These are phyloP conservation scores for Cathartes aura DNA, from an alignment of 2,113 vertebrate genomes.

Conservation along the genomic window DNA sequence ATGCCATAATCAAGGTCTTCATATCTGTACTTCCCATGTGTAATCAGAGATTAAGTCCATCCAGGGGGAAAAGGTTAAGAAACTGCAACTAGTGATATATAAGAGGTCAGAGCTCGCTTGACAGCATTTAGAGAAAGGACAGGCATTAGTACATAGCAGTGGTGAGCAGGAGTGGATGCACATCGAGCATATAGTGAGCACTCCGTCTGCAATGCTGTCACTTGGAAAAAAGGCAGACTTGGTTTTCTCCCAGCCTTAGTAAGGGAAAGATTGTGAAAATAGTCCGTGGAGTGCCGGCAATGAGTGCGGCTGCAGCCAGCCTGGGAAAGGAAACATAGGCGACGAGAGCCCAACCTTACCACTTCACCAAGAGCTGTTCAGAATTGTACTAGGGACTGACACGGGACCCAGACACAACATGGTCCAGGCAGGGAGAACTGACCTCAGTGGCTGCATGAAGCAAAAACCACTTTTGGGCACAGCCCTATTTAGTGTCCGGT, in stretches of 20 bases:
- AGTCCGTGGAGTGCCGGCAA: too few relatives aligned
- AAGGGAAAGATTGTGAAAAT: background rate
- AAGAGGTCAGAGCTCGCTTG: background rate
- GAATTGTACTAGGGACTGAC: background rate
- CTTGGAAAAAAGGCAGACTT: background rate
- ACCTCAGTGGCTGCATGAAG: background rate
- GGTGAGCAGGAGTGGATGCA: background rate
- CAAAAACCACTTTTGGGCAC: background rate
- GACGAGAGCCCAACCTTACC: background rate
- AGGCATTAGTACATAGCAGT: background rate
- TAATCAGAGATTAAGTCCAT: background rate
- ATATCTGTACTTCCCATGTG: background rate
- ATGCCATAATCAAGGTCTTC: background rate
- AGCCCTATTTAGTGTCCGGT: accelerated
- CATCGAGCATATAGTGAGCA: accelerated
- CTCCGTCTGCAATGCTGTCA: background rate
- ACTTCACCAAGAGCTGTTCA: background rate
- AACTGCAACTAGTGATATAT: background rate
- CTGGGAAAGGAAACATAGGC: background rate
- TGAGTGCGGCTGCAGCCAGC: accelerated
- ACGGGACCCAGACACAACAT: background rate
- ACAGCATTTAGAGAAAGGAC: background rate
- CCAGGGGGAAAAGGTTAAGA: background rate
- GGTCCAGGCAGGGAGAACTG: background rate
- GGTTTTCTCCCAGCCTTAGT: background rate